Evolutionary conservation across 2,113 vertebrate species (phyloP).

Genomic region (Mastomys coucha): DNA sequence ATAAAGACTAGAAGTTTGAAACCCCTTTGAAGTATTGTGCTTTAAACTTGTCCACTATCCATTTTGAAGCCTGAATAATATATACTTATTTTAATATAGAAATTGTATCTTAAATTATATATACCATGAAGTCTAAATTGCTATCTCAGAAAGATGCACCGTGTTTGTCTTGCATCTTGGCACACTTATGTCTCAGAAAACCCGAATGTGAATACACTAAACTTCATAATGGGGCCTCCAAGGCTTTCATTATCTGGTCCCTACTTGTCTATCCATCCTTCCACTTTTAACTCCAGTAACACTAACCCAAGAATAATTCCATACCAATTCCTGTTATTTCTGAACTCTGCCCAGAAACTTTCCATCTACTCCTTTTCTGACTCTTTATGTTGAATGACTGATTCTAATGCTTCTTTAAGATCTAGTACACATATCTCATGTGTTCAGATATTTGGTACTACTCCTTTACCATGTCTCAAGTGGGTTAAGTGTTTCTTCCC

Average conservation of each 20-base stretch:
- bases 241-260: neutral
- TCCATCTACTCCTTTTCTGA: neutral
- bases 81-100: conserved; percentile 8
- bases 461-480: neutral
- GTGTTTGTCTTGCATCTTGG: neutral
- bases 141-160: neutral
- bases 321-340: neutral
- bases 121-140: neutral
- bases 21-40: neutral
- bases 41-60: neutral
- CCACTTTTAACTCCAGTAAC: neutral
- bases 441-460: neutral
- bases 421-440: neutral
- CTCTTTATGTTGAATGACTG: neutral
- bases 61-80: conserved; percentile 24
- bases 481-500: neutral
- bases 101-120: conserved; percentile 44
- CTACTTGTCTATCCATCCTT: neutral
- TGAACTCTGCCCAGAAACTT: neutral
- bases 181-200: conserved; percentile 22
- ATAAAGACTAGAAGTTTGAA: neutral
- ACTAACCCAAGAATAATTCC: neutral
- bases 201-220: neutral
- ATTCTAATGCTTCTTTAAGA: neutral
- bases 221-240: neutral